Base-by-base conservation (phyloP, 2,888 invertebrate genomes). In the Pterobdella sp. region DNA sequence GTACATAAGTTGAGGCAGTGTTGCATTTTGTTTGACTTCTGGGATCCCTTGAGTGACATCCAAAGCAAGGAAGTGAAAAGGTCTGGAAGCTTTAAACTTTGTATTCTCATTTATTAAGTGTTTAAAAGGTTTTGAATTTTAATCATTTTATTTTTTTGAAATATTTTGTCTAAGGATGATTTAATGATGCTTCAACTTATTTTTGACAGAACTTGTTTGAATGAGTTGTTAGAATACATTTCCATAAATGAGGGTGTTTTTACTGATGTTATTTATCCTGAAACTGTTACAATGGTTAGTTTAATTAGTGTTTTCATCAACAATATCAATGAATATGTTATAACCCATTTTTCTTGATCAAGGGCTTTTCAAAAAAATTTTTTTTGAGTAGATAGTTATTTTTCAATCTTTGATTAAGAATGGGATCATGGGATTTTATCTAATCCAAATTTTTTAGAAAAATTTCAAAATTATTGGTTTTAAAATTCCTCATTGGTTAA, bases 61-160 rank as follows among this genome's bases (percentile, higher is more conserved):
- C 97, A 97, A 88, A 94, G 95, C 88, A 98, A 98, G 86, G 98
- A 98, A 87, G 91, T 97, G 77, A 98, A 98, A 86, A 89, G 98
- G 80, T 91, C 92, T 97, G 84, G 95, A 92, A 87, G 91, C 97
- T 81, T 91, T 91, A 78, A 89, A 89, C 75, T 90, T 90, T 75
- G 90, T 92, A 84, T 93, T 92, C 77, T 93, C 94, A 80, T 91
- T 97, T 80, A 94, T 95, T 79, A 97, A 98, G 85, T 89, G 92
- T 74, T 91, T 95, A 79, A 98, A 98, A 22, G 22, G 29, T 26
- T 72, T 10, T 26, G 29, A 68, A 26, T 10, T 18, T 26, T 29
- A 14, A 26, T 34, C 10, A 10, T 29, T 14, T 10, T 35, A 26
- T 7, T 67, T 18, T 7, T 14, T 26, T 14, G 32, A 14, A 26